Evolutionary conservation across 2,797 vertebrate species (phyloP).

Genomic region (Prunella strophiata): DNA sequence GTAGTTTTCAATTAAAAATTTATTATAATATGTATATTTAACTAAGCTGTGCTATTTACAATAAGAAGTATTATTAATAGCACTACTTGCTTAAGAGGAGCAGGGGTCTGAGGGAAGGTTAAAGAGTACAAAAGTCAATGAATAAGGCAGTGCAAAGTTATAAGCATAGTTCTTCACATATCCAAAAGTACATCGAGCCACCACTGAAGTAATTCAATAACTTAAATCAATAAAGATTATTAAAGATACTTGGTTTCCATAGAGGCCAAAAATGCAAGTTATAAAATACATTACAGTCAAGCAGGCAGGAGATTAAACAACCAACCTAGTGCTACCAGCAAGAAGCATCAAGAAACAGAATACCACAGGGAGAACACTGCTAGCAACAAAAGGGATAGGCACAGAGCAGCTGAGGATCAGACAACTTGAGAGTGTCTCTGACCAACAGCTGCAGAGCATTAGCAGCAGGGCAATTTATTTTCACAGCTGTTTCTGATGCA

Average conservation of each 20-base stretch:
- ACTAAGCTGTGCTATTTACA: neutral
- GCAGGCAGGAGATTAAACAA: neutral
- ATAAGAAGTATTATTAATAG: neutral
- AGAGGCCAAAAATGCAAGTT: neutral
- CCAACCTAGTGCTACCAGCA: neutral
- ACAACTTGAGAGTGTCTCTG: neutral
- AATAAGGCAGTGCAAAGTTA: neutral
- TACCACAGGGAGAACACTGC: neutral
- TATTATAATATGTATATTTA: neutral
- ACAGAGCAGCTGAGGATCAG: neutral
- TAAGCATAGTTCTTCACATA: neutral
- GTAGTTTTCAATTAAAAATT: neutral
- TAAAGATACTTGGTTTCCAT: neutral
- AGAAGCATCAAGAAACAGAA: neutral
- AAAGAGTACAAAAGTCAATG: neutral
- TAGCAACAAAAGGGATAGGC: neutral
- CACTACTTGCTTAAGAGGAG: neutral
- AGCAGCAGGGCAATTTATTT: conserved; percentile 11
- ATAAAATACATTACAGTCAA: neutral
- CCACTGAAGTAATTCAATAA: neutral
- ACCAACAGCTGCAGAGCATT: neutral
- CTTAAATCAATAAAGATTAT: neutral
- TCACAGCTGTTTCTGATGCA: conserved; percentile 30
- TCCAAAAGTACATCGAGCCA: neutral
- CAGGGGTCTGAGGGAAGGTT: neutral